Evolutionary conservation across 2,888 invertebrate genomes (phyloP).

Genomic region (Drosophila pseudotakahashii): DNA sequence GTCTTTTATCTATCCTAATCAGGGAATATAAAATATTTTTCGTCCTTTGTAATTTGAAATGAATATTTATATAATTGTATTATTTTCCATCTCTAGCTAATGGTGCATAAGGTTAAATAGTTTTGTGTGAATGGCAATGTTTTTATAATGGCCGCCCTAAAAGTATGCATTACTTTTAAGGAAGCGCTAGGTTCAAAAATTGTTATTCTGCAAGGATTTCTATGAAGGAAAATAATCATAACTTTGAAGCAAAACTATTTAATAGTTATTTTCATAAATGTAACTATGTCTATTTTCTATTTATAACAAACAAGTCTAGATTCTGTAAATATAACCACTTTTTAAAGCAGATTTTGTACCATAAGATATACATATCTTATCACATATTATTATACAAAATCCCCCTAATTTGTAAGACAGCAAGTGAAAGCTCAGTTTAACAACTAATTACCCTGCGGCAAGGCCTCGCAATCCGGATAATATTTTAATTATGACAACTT

Average conservation of each 20-base stretch:
- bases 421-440: constrained; percentile 56
- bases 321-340: no score
- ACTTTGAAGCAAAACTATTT: no score
- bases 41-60: neutral
- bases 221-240: no score
- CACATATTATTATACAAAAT: neutral
- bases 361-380: neutral
- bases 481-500: constrained; percentile 73
- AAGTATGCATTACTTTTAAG: constrained; percentile 9
- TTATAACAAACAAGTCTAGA: no score
- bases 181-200: constrained; percentile 15
- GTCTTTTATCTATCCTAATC: no score
- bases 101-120: neutral
- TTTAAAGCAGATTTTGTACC: no score
- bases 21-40: neutral
- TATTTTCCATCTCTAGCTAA: neutral
- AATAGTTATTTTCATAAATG: no score
- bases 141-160: constrained; percentile 1
- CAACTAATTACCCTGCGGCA: constrained; percentile 44
- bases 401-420: neutral
- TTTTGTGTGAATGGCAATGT: neutral
- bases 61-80: neutral
- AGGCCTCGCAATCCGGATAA: constrained; percentile 39
- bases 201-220: no score
- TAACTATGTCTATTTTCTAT: no score